Evolutionary conservation across 1,140 invertebrate species (phyloP), one percentile per base, ranked within the genome.

Genomic region (Metopolophium dirhodum): DNA sequence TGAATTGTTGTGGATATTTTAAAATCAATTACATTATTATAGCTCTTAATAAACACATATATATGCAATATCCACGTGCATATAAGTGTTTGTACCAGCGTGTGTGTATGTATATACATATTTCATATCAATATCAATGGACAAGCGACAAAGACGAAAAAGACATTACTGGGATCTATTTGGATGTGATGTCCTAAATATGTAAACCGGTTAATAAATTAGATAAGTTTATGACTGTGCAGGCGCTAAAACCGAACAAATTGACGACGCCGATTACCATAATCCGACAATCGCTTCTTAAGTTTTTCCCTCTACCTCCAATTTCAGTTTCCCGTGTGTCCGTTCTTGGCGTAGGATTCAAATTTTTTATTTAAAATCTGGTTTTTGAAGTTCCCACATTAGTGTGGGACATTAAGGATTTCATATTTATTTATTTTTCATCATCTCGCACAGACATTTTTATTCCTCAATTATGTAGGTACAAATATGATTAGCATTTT

Each of bases 201-300:
- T 41, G 91, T 86, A 93, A 93, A 93, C 91, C 41, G 49, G 91
- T 30, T 57, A 85, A 93, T 93, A 93, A 93, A 93, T 45, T 93
- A 83, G 51, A 82, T 54, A 30, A 86, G 49, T 93, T 93, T 93
- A 93, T 41, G 91, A 93, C 77, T 45, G 91, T 54, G 91, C 35
- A 54, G 91, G 91, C 91, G 91, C 91, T 93, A 93, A 91, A 86
- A 92, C 91, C 49, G 47, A 49, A 92, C 91, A 92, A 92, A 92
- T 86, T 51, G 91, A 86, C 82, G 91, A 86, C 91, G n/a, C 68
- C 30, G 35, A 93, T 93, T 93, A 93, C 35, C 91, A 93, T 93
- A 93, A 93, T 93, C 91, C 26, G 49, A 92, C 91, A 49, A 49
- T 51, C 77, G 11, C 83, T 77, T 83, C 22, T 54, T n/a, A 92